These are phyloP conservation scores for Echiichthys vipera DNA, from an alignment of 2,797 vertebrate genomes.

Conservation along the genomic window DNA sequence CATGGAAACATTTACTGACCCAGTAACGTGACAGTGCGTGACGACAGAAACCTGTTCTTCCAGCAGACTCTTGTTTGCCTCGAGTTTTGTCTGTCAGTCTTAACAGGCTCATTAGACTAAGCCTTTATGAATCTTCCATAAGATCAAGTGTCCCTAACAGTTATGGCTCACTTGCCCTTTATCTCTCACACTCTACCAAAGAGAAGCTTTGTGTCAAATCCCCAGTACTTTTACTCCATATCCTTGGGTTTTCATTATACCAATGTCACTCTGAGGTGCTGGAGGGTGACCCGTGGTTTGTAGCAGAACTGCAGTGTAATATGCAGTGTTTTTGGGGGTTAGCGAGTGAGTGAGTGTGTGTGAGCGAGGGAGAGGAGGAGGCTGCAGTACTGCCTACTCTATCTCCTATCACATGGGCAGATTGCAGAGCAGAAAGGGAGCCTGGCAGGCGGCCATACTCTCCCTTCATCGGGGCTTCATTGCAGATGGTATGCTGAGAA, in stretches of 20 bases:
- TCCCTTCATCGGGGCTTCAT: conserved; percentile 75
- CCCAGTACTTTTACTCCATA: conserved; percentile 64
- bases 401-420: conserved; percentile 79
- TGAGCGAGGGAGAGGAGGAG: conserved; percentile 66
- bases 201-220: conserved; percentile 76
- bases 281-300: conserved; percentile 71
- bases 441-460: conserved; percentile 79
- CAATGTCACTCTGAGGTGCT: conserved; percentile 72
- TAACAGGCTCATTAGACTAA: conserved; percentile 67
- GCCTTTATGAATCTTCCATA: conserved; percentile 75
- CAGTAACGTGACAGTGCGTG: conserved; percentile 37
- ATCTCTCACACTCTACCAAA: conserved; percentile 68
- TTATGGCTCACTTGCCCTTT: conserved; percentile 67
- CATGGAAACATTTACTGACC: conserved; percentile 43
- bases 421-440: conserved; percentile 81
- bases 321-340: conserved; percentile 68
- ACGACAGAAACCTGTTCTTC: conserved; percentile 58
- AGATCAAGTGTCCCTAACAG: conserved; percentile 65
- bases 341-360: conserved; percentile 48
- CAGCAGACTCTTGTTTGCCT: conserved; percentile 44
- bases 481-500: conserved; percentile 85
- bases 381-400: conserved; percentile 76
- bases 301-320: conserved; percentile 76
- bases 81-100: conserved; percentile 56
- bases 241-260: conserved; percentile 74